Evolutionary conservation across 1,140 invertebrate genomes (phyloP).

Genomic region (Hyles euphorbiae): DNA sequence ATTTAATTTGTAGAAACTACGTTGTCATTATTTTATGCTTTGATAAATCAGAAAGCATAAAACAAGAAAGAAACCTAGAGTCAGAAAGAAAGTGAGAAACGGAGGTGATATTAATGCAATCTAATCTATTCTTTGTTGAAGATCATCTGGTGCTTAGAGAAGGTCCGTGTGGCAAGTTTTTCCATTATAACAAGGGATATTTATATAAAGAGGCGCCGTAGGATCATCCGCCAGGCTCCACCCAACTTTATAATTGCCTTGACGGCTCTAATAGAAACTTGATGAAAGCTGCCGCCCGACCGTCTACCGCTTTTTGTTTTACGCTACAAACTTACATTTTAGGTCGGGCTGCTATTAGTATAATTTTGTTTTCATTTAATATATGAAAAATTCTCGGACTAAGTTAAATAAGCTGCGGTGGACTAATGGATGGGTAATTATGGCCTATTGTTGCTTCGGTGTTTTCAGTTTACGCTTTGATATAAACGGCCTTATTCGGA

Average conservation of each 20-base stretch:
- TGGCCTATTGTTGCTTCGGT: too few relatives aligned
- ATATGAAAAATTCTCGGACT: too few relatives aligned
- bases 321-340: conserved; percentile 52
- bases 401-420: too few relatives aligned
- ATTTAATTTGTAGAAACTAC: too few relatives aligned
- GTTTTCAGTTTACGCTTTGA: too few relatives aligned
- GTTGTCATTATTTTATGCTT: too few relatives aligned
- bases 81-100: conserved; percentile 14
- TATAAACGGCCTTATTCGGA: too few relatives aligned
- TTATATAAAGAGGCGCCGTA: conserved; percentile 57
- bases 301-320: conserved; percentile 51
- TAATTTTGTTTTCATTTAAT: conserved; percentile 11
- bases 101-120: conserved; percentile 42
- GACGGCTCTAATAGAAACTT: conserved; percentile 68
- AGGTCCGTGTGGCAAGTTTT: conserved; percentile 57
- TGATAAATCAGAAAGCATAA: conserved; percentile 1
- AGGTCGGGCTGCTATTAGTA: conserved; percentile 26
- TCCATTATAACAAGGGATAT: conserved; percentile 69
- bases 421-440: too few relatives aligned
- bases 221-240: conserved; percentile 43
- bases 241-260: conserved; percentile 69
- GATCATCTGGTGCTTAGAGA: conserved; percentile 56
- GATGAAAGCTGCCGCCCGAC: conserved; percentile 62
- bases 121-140: conserved; percentile 53
- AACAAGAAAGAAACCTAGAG: conserved; percentile 1